Evolutionary conservation across 2,113 vertebrate genomes (phyloP), one percentile per base, ranked within the genome.

Genomic region (Catagonus wagneri): DNA sequence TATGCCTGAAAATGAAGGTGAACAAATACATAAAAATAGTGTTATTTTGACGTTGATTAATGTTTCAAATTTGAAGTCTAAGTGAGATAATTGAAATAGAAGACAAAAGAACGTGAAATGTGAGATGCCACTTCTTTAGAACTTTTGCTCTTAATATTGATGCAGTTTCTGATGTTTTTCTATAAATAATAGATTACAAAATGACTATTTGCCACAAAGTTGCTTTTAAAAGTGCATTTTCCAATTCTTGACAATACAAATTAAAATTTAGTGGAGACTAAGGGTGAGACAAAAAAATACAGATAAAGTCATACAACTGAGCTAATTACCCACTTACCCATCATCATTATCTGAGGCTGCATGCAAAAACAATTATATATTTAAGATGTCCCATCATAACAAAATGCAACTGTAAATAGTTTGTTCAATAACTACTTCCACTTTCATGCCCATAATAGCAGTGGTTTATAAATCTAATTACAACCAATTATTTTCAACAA

Each of bases 141-240:
- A 93, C 8, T 12, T 34, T 78, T 15, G 20, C 27, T 95, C 69
- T 96, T 92, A 89, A 52, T 69, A 68, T 11, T 66, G 71, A 76
- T 54, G 74, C 34, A 1, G 20, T 83, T 91, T 91, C 71, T 58
- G 36, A 66, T 65, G 66, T 72, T 92, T 78, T 65, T 89, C 54
- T 58, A 83, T 93, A 92, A 96, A 96, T 93, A 93, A 95, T 87
- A 91, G 84, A 93, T 89, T 69, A 85, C 20, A 89, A 76, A 93
- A 80, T 81, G 36, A 81, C 68, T 83, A 50, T 56, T 12, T 78
- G 54, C 61, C 65, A 60, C 27, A 85, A 16, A 79, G 22, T 29
- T 52, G n/a, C 60, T 63, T 91, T 91, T 50, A 69, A 87, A 90
- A 81, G 66, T 44, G 54, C 56, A 71, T 83, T 91, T 90, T 63